Conservation (phyloP, 1,140 invertebrate species). For the Drosophila kepulauana region DNA sequence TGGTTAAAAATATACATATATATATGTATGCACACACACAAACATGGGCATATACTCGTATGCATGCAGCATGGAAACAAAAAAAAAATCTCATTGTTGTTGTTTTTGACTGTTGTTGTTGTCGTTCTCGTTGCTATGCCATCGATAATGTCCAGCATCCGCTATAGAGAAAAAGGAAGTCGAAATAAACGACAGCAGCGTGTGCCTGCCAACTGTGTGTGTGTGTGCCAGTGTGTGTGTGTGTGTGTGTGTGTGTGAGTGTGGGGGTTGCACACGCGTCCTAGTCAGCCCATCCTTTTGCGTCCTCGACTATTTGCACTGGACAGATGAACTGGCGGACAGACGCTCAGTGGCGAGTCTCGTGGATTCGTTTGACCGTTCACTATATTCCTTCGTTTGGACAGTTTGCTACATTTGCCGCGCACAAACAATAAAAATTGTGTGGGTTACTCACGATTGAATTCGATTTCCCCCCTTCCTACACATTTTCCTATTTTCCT, state of each 20-base stretch:
- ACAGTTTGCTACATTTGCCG: slow-evolving; percentile 67
- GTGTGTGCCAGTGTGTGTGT: slow-evolving; percentile 9
- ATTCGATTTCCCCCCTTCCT: slow-evolving; percentile 38
- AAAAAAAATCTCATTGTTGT: slow-evolving; percentile 37
- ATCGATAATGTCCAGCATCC: slow-evolving; percentile 79
- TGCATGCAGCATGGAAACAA: slow-evolving; percentile 60
- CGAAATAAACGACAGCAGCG: slow-evolving; percentile 63
- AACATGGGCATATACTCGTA: slow-evolving; percentile 9
- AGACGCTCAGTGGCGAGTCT: slow-evolving; percentile 18
- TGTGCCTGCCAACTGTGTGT: slow-evolving; percentile 50
- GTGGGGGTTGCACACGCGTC: slow-evolving; percentile 77
- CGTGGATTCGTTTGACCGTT: slow-evolving; percentile 40
- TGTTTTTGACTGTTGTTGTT: slow-evolving; percentile 39
- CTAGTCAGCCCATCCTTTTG: slow-evolving; percentile 21
- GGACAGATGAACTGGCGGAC: slow-evolving; percentile 21
- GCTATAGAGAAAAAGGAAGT: slow-evolving; percentile 72
- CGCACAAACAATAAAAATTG: slow-evolving; percentile 68
- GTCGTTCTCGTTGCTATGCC: slow-evolving; percentile 37
- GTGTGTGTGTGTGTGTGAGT: slow-evolving; percentile 29
- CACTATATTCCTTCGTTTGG: slow-evolving; percentile 50
- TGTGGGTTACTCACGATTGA: slow-evolving; percentile 62
- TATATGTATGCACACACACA: background rate
- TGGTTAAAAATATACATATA: slow-evolving; percentile 74
- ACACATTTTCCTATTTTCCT: background rate
- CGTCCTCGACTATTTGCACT: slow-evolving; percentile 43